Evolutionary conservation across 1,140 invertebrate genomes (phyloP), one percentile per base, ranked within the genome.

Genomic region (Bombus turneri): DNA sequence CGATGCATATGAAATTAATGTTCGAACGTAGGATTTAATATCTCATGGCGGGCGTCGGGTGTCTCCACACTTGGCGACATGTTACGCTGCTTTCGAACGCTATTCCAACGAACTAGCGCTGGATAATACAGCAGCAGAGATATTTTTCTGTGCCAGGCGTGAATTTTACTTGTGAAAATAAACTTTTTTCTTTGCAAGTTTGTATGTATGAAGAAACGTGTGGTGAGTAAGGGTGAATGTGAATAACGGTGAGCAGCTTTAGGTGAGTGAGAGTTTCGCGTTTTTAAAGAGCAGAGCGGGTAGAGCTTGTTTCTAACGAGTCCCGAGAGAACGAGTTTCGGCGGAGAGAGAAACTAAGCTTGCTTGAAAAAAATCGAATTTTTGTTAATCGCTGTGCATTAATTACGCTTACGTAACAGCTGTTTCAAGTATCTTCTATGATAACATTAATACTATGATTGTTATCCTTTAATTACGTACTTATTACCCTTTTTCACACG

Each of bases 1-100:
- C 86, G 76, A 80, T 87, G 74, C 81, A 83, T 78, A 85, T n/a
- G 82, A 85, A 83, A 87, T 87, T 85, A 85, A 79, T 87, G 66
- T 43, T 10, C 47, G 28, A 10, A 6, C 13, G 43, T 37, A 15
- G 37, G 76, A 84, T 59, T 79, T 41, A 71, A 84, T 84, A 72
- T 43, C 25, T 59, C 37, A 13, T 59, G 13, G 18, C n/a, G 31
- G 37, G 2, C 10, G 31, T 31, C 25, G 28, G 13, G 15, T 81
- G 43, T 39, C n/a, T 12, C 78, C 25, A 18, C 22, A n/a, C 8
- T 37, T 64, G 39, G 53, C 71, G 68, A 82, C 47, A 43, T 6
- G 31, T 41, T 39, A 31, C 31, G 10, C 13, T 25, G 31, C 1
- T 13, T 62, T 34, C n/a, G 75, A 77, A 77, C 31, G 75, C 28